phyloP scores from a whole-genome alignment of 1,140 invertebrate genomes.

The Pseudomyrmex pallidus region DNA sequence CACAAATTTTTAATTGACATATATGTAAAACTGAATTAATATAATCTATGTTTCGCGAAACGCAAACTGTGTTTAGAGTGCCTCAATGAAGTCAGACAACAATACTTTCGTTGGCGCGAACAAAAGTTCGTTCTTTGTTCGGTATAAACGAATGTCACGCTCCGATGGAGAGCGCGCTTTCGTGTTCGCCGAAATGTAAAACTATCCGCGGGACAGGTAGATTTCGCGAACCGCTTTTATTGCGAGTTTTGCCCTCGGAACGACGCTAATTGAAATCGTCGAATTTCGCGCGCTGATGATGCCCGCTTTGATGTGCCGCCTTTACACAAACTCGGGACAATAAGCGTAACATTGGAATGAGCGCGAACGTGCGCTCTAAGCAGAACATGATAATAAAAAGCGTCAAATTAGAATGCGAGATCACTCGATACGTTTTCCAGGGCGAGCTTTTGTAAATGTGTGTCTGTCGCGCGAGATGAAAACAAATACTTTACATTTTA shows the following conservation, averaged over 20 bases:
- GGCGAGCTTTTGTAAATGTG: neutral
- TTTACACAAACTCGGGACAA: slow-evolving; percentile 47
- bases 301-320: slow-evolving; percentile 49
- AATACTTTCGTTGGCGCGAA: slow-evolving; percentile 58
- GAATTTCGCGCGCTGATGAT: slow-evolving; percentile 61
- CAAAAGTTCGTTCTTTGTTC: slow-evolving; percentile 55
- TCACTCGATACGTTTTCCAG: slow-evolving; percentile 22
- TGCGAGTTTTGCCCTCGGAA: slow-evolving; percentile 68
- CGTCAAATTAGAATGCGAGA: slow-evolving; percentile 43
- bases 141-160: slow-evolving; percentile 63
- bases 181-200: slow-evolving; percentile 66
- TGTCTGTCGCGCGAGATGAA: neutral
- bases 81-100: slow-evolving; percentile 30
- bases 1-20: slow-evolving; percentile 33
- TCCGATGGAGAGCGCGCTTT: slow-evolving; percentile 52
- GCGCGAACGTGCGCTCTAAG: slow-evolving; percentile 14
- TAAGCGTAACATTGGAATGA: slow-evolving; percentile 41
- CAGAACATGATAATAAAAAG: slow-evolving; percentile 44
- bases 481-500: slow-evolving; percentile 1
- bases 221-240: slow-evolving; percentile 72
- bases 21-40: neutral
- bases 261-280: slow-evolving; percentile 72
- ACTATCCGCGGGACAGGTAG: slow-evolving; percentile 59
- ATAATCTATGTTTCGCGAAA: slow-evolving; percentile 2
- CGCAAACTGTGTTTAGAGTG: slow-evolving; percentile 36